phyloP scores from a whole-genome alignment of 1,140 invertebrate genomes.

The Hycleus phaleratus region DNA sequence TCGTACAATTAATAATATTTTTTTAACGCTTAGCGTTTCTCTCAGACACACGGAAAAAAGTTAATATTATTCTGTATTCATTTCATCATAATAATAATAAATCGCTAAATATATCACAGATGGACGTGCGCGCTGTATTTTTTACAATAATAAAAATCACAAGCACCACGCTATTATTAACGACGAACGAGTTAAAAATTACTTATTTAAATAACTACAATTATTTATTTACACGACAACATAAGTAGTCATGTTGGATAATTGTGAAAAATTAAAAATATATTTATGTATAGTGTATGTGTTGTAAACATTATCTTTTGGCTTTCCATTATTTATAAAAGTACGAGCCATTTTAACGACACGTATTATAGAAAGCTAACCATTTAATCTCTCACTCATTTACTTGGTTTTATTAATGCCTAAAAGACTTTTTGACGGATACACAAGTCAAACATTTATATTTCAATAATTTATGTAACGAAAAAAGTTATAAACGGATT shows the following conservation, averaged over 20 bases:
- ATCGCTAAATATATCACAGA: slow-evolving; percentile 41
- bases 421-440: neutral
- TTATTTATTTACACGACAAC: slow-evolving; percentile 32
- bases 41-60: slow-evolving; percentile 33
- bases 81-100: slow-evolving; percentile 32
- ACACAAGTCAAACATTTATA: slow-evolving; percentile 24
- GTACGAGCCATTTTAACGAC: slow-evolving; percentile 29
- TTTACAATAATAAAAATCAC: neutral
- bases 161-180: slow-evolving; percentile 37
- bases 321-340: slow-evolving; percentile 7
- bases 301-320: neutral
- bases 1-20: slow-evolving; percentile 11
- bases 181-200: slow-evolving; percentile 40
- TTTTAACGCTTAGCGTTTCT: slow-evolving; percentile 24
- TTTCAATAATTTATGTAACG: slow-evolving; percentile 1
- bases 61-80: slow-evolving; percentile 32
- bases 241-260: slow-evolving; percentile 36
- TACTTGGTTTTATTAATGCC: slow-evolving; percentile 10
- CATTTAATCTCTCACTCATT: slow-evolving; percentile 32
- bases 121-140: slow-evolving; percentile 31
- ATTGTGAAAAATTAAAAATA: slow-evolving; percentile 26
- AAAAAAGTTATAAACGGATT: too few species aligned
- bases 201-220: slow-evolving; percentile 29
- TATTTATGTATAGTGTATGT: neutral
- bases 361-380: slow-evolving; percentile 19